Base-by-base conservation (phyloP, 2,888 invertebrate genomes). In the Selenia dentaria region DNA sequence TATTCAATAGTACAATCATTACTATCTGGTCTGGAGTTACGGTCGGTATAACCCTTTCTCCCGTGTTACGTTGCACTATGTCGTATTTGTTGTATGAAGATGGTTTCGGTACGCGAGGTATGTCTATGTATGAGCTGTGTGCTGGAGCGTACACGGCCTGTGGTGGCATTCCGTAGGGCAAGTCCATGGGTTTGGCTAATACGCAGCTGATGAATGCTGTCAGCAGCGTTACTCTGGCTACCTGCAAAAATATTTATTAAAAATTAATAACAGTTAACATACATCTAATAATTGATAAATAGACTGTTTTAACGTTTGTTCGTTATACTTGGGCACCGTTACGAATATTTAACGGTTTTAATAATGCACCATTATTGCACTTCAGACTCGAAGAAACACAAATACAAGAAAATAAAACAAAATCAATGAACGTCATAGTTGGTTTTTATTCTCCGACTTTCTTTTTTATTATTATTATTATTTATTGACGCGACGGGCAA, bases 201-300 rank as follows among this genome's bases (percentile, higher is more conserved):
- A 13, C 5, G 14, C 18, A 20, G 20, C 13, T 10, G 14, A 34
- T 20, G 8, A 41, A 5, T 14, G 14, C 27, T 10, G 14, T 26
- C 14, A 40, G 12, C 4, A 41, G 9, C 14, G 33, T 8, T 9
- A 31, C 1, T 12, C 11, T n/a, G n/a, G n/a, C 16, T 20, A 28
- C 13, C 41, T 41, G 34, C 0, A 33, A 40, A 28, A 6, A 3
- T n/a, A 14, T n/a, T n/a, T n/a, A n/a, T n/a, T n/a, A n/a, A n/a
- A n/a, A n/a, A n/a, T n/a, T n/a, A n/a, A n/a, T n/a, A n/a, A n/a
- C n/a, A n/a, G n/a, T n/a, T n/a, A n/a, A n/a, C n/a, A n/a, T n/a
- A n/a, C n/a, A n/a, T n/a, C n/a, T n/a, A n/a, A n/a, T n/a, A n/a
- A n/a, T n/a, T n/a, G n/a, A n/a, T n/a, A n/a, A n/a, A n/a, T n/a